A percentile compares a stretch with the other conserved stretches of the same genome.
Evolutionary conservation across 2,888 invertebrate species (phyloP).

Genomic region (Agonopterix alstromeriana): DNA sequence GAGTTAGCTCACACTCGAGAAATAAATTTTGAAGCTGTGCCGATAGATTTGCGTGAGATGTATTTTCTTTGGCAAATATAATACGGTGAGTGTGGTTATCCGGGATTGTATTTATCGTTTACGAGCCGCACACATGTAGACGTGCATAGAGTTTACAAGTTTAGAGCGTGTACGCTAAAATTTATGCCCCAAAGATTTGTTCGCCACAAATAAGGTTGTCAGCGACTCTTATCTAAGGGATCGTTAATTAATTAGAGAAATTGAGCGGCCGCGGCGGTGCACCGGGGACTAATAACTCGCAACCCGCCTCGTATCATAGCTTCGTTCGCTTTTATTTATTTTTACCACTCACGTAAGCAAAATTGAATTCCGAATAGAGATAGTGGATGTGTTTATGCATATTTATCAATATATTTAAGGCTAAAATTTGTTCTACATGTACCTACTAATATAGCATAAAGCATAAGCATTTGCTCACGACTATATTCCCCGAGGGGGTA

Average conservation of each 20-base stretch:
- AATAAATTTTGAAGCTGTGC: slow-evolving; percentile 23
- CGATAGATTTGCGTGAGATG: slow-evolving; percentile 17
- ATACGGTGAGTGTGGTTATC: slow-evolving; percentile 12
- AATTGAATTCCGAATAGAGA: slow-evolving; percentile 64
- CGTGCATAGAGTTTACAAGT: slow-evolving; percentile 68
- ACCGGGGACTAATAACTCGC: slow-evolving; percentile 74
- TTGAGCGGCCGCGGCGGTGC: slow-evolving; percentile 67
- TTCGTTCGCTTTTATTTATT: slow-evolving; percentile 68
- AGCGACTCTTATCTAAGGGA: slow-evolving; percentile 71
- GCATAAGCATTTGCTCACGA: too few species aligned
- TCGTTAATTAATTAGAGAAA: slow-evolving; percentile 78
- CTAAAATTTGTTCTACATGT: too few species aligned
- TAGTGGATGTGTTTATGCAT: slow-evolving; percentile 38
- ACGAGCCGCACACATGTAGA: slow-evolving; percentile 45
- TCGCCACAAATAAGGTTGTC: slow-evolving; percentile 76
- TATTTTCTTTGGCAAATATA: slow-evolving; percentile 17
- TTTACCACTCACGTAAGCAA: slow-evolving; percentile 73
- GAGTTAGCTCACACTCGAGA: slow-evolving; percentile 26
- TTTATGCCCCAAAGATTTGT: slow-evolving; percentile 75
- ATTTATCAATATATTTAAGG: too few species aligned
- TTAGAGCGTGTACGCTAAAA: slow-evolving; percentile 70
- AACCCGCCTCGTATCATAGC: slow-evolving; percentile 73
- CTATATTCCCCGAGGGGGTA: too few species aligned
- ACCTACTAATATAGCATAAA: too few species aligned
- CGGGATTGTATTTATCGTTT: slow-evolving; percentile 40